Base-by-base conservation (phyloP, 2,113 vertebrate genomes). In the Pristiophorus japonicus region DNA sequence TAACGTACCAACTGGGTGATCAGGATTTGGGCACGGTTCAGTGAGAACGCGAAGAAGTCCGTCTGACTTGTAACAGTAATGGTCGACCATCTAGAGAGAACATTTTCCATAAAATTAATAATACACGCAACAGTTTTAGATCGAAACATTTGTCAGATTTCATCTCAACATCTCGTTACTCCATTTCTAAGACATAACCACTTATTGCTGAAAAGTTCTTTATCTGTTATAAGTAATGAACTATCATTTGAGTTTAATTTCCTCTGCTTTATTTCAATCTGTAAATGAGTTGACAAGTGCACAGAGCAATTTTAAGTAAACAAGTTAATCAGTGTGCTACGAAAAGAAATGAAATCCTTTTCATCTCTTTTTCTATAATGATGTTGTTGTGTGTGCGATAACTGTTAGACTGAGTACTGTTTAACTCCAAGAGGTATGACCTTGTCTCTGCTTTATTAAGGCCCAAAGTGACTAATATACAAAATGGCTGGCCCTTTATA, bases 11-110 rank as follows among this genome's bases (percentile, higher is more conserved):
- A 73, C 94, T 47, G 97, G 97, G 95, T 96, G 96, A 0, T 97
- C 97, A 4, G 97, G 96, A 95, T 97, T 97, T 34, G 97, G 96
- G 96, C 99, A 99, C 1, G 97, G 91, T 8, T 98, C 97, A 0
- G 97, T 98, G 18, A 99, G 97, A 91, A 98, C 98, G 84, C 98
- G 97, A 88, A 99, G 96, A 20, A 99, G 97, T 63, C 99, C 99
- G 30, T 99, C 99, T 34, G 99, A 97, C 96, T 99, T 99, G 96
- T 99, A 99, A 0, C 98, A 99, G 96, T 99, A 99, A 96, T 99
- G 99, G 95, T 99, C 99, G 70, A 99, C 98, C 96, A 99, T 97
- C 99, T 99, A 97, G 38, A 27, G 67, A 14, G 18, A 27, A 96
- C 12, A 70, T 47, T 94, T 94, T 94, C 34, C 59, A 73, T 94